Conservation (phyloP, 2,113 vertebrate genomes). For the Toxotes chatareus region DNA sequence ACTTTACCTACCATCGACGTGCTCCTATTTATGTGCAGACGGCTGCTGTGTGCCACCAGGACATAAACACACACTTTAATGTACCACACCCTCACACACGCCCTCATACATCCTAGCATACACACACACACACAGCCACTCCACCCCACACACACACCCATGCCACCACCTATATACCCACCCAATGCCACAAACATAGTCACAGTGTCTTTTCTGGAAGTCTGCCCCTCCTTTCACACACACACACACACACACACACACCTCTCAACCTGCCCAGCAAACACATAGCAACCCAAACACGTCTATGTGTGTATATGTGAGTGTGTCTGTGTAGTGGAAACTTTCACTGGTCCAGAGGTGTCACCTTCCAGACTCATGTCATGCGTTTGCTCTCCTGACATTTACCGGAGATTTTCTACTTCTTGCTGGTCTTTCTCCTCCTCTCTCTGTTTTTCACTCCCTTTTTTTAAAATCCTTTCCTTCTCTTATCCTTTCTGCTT, state of each 20-base stretch:
- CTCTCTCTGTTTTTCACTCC: slow-evolving; percentile 23
- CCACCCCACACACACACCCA: slow-evolving; percentile 66
- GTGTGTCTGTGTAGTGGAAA: slow-evolving; percentile 78
- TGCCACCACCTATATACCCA: slow-evolving; percentile 56
- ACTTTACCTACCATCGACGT: slow-evolving; percentile 70
- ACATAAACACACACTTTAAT: slow-evolving; percentile 79
- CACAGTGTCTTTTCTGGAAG: slow-evolving; percentile 54
- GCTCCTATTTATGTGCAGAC: slow-evolving; percentile 71
- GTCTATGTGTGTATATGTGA: neutral
- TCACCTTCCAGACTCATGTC: slow-evolving; percentile 72
- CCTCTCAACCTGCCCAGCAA: slow-evolving; percentile 51
- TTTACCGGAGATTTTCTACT: slow-evolving; percentile 78
- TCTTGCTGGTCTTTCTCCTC: slow-evolving; percentile 37
- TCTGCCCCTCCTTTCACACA: slow-evolving; percentile 39
- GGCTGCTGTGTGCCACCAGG: slow-evolving; percentile 57
- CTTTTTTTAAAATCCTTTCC: slow-evolving; percentile 30
- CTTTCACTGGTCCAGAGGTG: slow-evolving; percentile 73
- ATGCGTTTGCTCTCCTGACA: slow-evolving; percentile 60
- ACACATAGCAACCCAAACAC: slow-evolving; percentile 62
- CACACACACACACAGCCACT: slow-evolving; percentile 55
- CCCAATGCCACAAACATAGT: slow-evolving; percentile 68
- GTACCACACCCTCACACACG: slow-evolving; percentile 59
- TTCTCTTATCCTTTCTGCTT: slow-evolving; percentile 26
- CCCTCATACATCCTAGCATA: slow-evolving; percentile 36
- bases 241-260: slow-evolving; percentile 19